phyloP scores from a whole-genome alignment of 2,113 vertebrate genomes.

The Erpornis zantholeuca region DNA sequence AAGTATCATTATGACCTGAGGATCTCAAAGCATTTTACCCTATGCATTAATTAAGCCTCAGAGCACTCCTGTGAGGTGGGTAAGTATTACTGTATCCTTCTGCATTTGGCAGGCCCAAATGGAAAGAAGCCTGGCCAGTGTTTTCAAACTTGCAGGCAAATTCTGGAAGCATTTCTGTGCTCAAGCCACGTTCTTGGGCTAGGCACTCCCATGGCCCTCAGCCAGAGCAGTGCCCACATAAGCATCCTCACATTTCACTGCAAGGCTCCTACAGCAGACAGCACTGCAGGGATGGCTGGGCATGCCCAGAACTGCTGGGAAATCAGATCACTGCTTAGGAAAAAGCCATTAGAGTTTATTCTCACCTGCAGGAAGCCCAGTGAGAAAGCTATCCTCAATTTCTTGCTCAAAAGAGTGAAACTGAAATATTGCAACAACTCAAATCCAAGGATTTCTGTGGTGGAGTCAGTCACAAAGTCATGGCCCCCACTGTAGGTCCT shows the following conservation, averaged over 20 bases:
- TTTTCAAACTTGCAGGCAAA: neutral
- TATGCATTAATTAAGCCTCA: conserved; percentile 48
- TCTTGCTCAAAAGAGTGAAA: neutral
- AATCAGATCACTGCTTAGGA: neutral
- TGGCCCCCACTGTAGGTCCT: neutral
- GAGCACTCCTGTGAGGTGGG: conserved; percentile 28
- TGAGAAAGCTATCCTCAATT: neutral
- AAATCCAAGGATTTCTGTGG: neutral
- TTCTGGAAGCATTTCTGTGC: neutral
- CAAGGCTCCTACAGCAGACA: neutral
- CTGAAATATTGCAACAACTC: neutral
- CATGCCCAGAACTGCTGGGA: neutral
- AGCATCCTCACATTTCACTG: neutral
- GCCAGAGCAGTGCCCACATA: neutral
- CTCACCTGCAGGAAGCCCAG: neutral
- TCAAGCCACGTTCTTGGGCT: neutral
- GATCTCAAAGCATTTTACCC: conserved; percentile 58
- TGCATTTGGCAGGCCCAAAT: neutral
- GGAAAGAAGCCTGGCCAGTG: neutral
- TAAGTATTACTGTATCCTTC: neutral
- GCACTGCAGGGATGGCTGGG: neutral
- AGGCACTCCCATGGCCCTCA: neutral
- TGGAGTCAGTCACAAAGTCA: neutral
- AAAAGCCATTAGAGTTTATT: neutral
- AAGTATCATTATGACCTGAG: conserved; percentile 63